phyloP scores from a whole-genome alignment of 2,888 invertebrate species.

The Operophtera brumata region DNA sequence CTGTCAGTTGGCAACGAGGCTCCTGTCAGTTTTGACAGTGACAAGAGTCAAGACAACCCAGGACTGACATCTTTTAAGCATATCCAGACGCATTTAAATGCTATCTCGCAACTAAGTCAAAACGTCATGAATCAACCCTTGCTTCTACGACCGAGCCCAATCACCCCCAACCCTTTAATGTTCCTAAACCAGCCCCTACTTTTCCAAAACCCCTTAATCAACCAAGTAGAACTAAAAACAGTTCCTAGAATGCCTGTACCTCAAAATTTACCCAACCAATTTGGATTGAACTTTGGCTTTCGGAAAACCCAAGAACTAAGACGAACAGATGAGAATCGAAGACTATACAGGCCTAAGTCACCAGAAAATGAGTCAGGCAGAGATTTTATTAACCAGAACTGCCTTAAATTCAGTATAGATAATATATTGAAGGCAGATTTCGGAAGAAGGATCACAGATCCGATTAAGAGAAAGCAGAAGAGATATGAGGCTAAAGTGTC shows the following conservation, averaged over 20 bases:
- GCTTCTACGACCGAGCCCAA: constrained; percentile 70
- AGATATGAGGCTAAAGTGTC: constrained; percentile 55
- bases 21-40: constrained; percentile 64
- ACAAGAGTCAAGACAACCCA: constrained; percentile 49
- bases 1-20: constrained; percentile 90
- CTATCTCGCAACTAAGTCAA: constrained; percentile 83
- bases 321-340: constrained; percentile 61
- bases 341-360: constrained; percentile 60
- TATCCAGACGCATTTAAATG: constrained; percentile 85
- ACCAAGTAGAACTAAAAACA: constrained; percentile 64
- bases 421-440: constrained; percentile 93
- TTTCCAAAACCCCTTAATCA: constrained; percentile 69
- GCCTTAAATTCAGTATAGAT: constrained; percentile 91
- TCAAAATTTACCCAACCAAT: constrained; percentile 58
- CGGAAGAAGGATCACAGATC: constrained; percentile 86
- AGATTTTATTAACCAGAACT: constrained; percentile 73
- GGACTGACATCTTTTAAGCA: constrained; percentile 82
- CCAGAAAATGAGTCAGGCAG: constrained; percentile 65
- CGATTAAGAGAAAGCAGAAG: constrained; percentile 81
- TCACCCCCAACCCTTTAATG: constrained; percentile 74
- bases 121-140: constrained; percentile 71
- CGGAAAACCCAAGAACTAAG: constrained; percentile 52
- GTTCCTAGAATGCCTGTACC: constrained; percentile 56
- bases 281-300: constrained; percentile 60
- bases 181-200: constrained; percentile 73